Percentiles rank a stretch among this genome's conserved stretches.
Evolutionary conservation across 2,113 vertebrate genomes (phyloP).

Genomic region (Sus scrofa): T2T-Sscrofa CM000813.6:25210001-25210500

Average conservation of each 20-base stretch:
- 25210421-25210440: neutral
- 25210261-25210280: neutral
- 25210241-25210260: rapidly evolving
- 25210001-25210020: no score
- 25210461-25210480: neutral
- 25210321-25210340: neutral
- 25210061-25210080: no score
- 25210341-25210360: neutral
- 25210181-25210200: neutral
- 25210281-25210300: neutral
- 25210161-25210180: no score
- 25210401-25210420: neutral
- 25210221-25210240: neutral
- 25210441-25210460: neutral
- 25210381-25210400: neutral
- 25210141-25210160: no score
- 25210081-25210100: no score
- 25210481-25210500: no score
- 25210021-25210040: no score
- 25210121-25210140: no score
- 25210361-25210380: neutral
- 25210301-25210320: neutral
- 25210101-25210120: no score
- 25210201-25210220: neutral
- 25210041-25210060: no score